A percentile compares a stretch with the other conserved stretches of the same genome.
Evolutionary conservation across 2,113 vertebrate species (phyloP).

Genomic region (Antidorcas marsupialis): DNA sequence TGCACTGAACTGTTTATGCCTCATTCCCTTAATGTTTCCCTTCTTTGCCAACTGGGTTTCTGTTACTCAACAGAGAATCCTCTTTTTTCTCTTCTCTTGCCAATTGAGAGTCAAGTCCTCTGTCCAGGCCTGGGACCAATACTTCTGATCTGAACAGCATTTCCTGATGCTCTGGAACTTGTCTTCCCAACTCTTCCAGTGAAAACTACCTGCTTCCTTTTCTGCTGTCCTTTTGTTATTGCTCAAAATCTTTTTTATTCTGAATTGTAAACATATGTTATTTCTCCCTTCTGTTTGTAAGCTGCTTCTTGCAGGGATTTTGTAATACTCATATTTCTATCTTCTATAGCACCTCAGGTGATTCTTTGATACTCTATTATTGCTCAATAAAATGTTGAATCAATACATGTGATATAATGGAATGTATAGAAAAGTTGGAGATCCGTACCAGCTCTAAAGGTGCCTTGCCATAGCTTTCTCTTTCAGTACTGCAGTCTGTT

Average conservation of each 20-base stretch:
- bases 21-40: not conserved
- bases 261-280: not conserved
- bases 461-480: fast-evolving
- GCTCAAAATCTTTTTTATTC: not conserved
- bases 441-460: fast-evolving
- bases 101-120: not conserved
- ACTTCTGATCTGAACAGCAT: not conserved
- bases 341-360: not conserved
- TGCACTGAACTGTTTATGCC: not conserved
- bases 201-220: not conserved
- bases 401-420: not conserved
- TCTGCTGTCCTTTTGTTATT: not conserved
- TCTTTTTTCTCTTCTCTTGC: not conserved
- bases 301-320: not conserved
- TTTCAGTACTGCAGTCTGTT: too few species aligned
- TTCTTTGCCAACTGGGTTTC: not conserved
- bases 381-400: not conserved
- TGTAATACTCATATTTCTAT: not conserved
- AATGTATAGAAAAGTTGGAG: not conserved
- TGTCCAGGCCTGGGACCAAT: not conserved
- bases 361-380: not conserved
- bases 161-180: not conserved
- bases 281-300: not conserved
- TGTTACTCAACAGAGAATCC: not conserved
- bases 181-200: not conserved